Evolutionary conservation across 1,140 invertebrate genomes (phyloP).

Genomic region (Physella acuta): DNA sequence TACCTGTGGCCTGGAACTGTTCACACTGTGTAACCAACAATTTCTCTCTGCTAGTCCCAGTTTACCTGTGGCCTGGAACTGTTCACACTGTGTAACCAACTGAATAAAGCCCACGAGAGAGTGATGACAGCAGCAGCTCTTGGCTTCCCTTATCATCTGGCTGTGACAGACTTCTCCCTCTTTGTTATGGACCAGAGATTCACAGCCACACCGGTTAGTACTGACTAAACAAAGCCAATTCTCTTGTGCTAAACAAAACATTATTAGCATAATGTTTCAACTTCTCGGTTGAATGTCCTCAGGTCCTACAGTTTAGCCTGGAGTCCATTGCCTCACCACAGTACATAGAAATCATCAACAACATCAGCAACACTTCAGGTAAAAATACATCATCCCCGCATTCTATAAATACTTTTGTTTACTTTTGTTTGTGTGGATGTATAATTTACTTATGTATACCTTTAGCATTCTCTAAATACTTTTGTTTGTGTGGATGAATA

Average conservation of each 20-base stretch:
- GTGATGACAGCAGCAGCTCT: background rate
- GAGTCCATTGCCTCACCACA: conserved; percentile 5
- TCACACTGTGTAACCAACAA: too few species aligned
- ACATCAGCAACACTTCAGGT: too few species aligned
- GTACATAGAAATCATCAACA: conserved; percentile 5
- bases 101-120: background rate
- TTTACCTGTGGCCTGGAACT: background rate
- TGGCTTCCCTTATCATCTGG: conserved; percentile 1
- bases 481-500: too few species aligned
- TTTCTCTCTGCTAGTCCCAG: conserved; percentile 6
- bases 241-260: too few species aligned
- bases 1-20: too few species aligned
- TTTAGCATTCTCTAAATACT: too few species aligned
- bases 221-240: background rate
- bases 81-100: background rate
- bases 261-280: too few species aligned
- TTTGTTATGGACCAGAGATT: conserved; percentile 18
- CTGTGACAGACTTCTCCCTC: conserved; percentile 4
- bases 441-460: too few species aligned
- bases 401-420: too few species aligned
- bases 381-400: too few species aligned
- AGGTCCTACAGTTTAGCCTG: conserved; percentile 11
- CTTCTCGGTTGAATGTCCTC: background rate
- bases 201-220: background rate
- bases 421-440: too few species aligned